Conservation (phyloP, 2,888 invertebrate genomes). For the Calameuta idolon region DNA sequence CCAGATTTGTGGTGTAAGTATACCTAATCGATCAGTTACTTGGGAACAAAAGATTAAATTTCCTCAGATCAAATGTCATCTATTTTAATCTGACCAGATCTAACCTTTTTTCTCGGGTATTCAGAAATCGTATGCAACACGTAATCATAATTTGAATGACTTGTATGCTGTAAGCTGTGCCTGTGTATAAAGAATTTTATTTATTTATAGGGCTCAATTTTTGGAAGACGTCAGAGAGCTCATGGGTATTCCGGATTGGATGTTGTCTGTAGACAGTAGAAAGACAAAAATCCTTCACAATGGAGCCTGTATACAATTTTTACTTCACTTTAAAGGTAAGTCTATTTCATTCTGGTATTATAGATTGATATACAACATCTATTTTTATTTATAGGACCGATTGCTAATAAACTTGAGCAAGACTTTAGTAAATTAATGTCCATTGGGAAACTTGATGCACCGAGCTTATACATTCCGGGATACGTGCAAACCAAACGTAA, state of each 20-base stretch:
- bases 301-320: constrained; percentile 85
- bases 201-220: constrained; percentile 79
- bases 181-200: neutral
- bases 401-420: constrained; percentile 82
- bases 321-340: constrained; percentile 84
- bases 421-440: constrained; percentile 83
- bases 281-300: constrained; percentile 82
- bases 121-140: neutral
- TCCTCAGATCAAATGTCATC: neutral
- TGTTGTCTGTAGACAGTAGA: constrained; percentile 85
- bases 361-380: constrained; percentile 20
- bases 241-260: constrained; percentile 91
- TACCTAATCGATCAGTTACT: neutral
- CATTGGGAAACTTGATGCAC: constrained; percentile 79
- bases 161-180: neutral
- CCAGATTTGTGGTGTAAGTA: constrained; percentile 88
- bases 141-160: neutral
- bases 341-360: neutral
- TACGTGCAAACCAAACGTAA: constrained; percentile 79
- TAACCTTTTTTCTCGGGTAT: neutral
- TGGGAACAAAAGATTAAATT: neutral
- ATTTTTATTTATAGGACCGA: constrained; percentile 71
- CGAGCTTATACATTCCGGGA: constrained; percentile 83
- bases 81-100: too few relatives aligned
- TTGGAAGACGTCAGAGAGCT: constrained; percentile 83